A percentile compares a stretch with the other conserved stretches of the same genome.
phyloP scores from a whole-genome alignment of 2,113 vertebrate species.

The Pluvianellus socialis region DNA sequence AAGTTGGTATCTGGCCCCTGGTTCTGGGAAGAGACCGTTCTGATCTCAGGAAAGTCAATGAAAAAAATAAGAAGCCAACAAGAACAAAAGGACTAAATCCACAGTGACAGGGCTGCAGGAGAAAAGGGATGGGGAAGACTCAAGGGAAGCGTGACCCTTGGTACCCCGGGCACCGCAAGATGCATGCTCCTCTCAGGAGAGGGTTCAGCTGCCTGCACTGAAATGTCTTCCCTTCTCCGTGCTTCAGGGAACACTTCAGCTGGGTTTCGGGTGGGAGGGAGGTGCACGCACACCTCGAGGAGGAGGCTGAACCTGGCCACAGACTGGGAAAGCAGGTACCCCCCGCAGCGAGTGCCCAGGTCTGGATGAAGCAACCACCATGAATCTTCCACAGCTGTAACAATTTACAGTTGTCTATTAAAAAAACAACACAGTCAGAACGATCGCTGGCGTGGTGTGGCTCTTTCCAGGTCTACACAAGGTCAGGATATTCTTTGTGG shows the following conservation, averaged over 20 bases:
- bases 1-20: not conserved
- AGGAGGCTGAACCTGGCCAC: not conserved
- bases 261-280: not conserved
- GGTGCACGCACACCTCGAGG: rapidly evolving
- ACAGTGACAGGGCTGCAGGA: not conserved
- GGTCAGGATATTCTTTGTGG: not conserved
- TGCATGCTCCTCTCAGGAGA: not conserved
- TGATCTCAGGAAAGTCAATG: not conserved
- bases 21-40: not conserved
- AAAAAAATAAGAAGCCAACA: not conserved
- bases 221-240: not conserved
- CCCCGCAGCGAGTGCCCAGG: not conserved
- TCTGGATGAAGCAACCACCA: not conserved
- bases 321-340: rapidly evolving
- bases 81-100: not conserved
- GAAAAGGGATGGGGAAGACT: not conserved
- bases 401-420: not conserved
- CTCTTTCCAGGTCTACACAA: not conserved
- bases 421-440: not conserved
- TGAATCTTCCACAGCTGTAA: not conserved
- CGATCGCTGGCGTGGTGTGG: rapidly evolving
- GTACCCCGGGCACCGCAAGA: rapidly evolving
- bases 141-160: not conserved
- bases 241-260: not conserved
- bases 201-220: not conserved